Percentiles rank a stretch among this genome's conserved stretches.
These are phyloP conservation scores for Lutraria lutraria DNA, from an alignment of 2,888 invertebrate species.

Conservation along the genomic window DNA sequence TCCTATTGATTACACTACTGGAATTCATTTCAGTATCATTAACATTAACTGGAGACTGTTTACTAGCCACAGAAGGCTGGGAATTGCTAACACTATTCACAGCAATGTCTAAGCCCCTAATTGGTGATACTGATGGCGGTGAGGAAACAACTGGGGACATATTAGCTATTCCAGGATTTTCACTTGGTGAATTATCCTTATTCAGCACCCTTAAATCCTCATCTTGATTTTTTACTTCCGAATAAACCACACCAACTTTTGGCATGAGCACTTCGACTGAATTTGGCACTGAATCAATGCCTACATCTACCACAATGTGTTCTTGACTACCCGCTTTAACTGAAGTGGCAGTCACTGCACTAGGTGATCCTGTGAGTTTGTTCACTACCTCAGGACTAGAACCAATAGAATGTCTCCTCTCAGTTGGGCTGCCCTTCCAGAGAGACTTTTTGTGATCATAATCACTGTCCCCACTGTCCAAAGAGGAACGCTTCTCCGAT, in stretches of 20 bases:
- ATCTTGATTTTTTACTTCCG: constrained; percentile 25
- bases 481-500: constrained; percentile 51
- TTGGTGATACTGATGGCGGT: constrained; percentile 37
- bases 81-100: constrained; percentile 32
- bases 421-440: constrained; percentile 82
- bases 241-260: constrained; percentile 14
- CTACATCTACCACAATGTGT: constrained; percentile 50
- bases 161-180: constrained; percentile 44
- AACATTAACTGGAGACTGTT: constrained; percentile 15
- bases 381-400: constrained; percentile 79
- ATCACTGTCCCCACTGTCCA: constrained; percentile 51
- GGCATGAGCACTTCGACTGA: constrained; percentile 25
- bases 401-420: constrained; percentile 83
- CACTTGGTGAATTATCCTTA: constrained; percentile 49
- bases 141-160: constrained; percentile 44
- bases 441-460: constrained; percentile 75
- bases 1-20: constrained; percentile 45
- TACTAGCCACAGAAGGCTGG: constrained; percentile 1
- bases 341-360: constrained; percentile 35
- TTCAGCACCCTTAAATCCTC: constrained; percentile 37
- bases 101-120: constrained; percentile 40
- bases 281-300: constrained; percentile 21
- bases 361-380: constrained; percentile 59
- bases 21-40: constrained; percentile 52
- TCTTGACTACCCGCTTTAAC: constrained; percentile 63